Percentiles rank a stretch among this genome's conserved stretches.
phyloP scores from a whole-genome alignment of 2,888 invertebrate species.

The Peribatodes rhomboidaria region DNA sequence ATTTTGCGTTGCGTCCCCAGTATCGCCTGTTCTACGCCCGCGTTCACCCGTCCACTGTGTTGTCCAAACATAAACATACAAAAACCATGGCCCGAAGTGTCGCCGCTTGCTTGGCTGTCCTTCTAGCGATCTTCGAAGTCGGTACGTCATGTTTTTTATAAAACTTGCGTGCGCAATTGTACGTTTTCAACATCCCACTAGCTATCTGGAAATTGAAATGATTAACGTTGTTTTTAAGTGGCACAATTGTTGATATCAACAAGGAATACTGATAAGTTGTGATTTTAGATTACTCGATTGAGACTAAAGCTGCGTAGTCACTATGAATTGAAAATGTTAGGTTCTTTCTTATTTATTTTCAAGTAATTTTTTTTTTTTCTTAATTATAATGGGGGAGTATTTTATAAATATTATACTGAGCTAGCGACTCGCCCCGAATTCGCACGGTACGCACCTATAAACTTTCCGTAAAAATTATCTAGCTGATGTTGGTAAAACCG shows the following conservation, averaged over 20 bases:
- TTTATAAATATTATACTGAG: no score
- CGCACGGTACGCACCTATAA: no score
- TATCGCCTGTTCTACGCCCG: slow-evolving; percentile 52
- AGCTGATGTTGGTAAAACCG: no score
- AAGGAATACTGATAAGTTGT: background rate
- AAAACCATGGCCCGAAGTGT: slow-evolving; percentile 71
- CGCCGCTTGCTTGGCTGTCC: slow-evolving; percentile 67
- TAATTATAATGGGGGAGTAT: no score
- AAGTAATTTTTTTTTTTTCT: no score
- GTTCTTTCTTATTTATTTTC: no score
- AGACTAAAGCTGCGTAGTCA: no score
- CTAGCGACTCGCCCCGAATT: no score
- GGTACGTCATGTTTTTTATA: slow-evolving; percentile 64
- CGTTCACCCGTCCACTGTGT: slow-evolving; percentile 35
- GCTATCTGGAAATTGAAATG: background rate
- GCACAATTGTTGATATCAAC: background rate
- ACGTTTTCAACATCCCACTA: background rate
- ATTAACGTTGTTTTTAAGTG: slow-evolving; percentile 10
- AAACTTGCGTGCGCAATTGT: slow-evolving; percentile 15
- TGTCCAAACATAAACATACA: slow-evolving; percentile 44
- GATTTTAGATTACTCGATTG: background rate
- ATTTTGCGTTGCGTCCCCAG: slow-evolving; percentile 46
- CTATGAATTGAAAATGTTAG: no score
- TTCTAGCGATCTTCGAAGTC: slow-evolving; percentile 74
- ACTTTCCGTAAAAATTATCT: no score